Conservation (phyloP, 2,113 vertebrate species). For the Oreochromis aureus region DNA sequence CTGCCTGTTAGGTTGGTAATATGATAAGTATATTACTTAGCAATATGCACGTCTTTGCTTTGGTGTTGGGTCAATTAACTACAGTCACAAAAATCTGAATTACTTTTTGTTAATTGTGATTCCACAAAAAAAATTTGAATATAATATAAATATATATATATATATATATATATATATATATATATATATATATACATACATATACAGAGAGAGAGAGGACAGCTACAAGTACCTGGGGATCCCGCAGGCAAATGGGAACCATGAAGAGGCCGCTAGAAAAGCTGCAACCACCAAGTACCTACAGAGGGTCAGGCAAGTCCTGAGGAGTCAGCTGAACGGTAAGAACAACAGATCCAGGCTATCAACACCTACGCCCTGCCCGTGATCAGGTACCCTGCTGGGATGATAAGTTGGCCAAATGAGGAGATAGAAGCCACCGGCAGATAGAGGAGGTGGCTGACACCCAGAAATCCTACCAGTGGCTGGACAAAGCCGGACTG, state of each 20-base stretch:
- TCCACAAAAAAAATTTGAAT: neutral
- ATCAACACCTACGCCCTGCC: rapidly evolving
- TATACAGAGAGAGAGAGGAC: too few species aligned
- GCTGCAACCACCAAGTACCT: neutral
- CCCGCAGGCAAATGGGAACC: too few species aligned
- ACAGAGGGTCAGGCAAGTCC: neutral
- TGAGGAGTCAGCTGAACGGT: neutral
- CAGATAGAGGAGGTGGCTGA: too few species aligned
- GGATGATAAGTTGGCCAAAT: rapidly evolving
- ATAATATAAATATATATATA: neutral
- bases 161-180: too few species aligned
- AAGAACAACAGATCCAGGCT: rapidly evolving
- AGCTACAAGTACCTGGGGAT: too few species aligned
- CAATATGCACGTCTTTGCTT: neutral
- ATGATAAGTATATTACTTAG: neutral
- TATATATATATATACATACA: too few species aligned
- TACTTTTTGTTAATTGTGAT: neutral
- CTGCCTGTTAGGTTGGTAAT: neutral
- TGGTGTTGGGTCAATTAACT: too few species aligned
- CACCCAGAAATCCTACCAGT: too few species aligned
- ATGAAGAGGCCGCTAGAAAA: too few species aligned
- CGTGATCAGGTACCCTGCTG: rapidly evolving
- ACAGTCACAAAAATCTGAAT: neutral
- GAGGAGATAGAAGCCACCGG: neutral
- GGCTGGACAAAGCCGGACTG: too few species aligned